These are phyloP conservation scores for Aporophyla lueneburgensis DNA, from an alignment of 2,888 invertebrate genomes.

Conservation along the genomic window DNA sequence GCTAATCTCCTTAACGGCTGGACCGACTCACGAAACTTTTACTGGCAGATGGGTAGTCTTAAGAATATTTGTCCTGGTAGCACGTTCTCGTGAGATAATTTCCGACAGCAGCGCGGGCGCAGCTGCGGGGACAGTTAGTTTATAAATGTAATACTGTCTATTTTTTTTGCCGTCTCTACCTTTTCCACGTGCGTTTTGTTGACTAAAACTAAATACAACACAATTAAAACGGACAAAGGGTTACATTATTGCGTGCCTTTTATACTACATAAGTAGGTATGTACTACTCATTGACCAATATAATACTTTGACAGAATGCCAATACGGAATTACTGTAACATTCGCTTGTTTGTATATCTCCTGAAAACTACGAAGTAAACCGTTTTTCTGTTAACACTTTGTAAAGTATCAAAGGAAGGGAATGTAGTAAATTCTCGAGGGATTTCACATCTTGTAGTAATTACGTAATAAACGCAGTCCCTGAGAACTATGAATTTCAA, in stretches of 20 bases:
- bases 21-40: too few species aligned
- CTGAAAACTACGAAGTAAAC: constrained; percentile 11
- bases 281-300: constrained; percentile 30
- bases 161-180: constrained; percentile 4
- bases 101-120: too few species aligned
- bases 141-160: not conserved
- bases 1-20: too few species aligned
- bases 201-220: constrained; percentile 19
- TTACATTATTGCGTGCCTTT: constrained; percentile 18
- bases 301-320: constrained; percentile 56
- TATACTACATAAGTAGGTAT: not conserved
- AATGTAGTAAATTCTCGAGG: not conserved
- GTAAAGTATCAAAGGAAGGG: constrained; percentile 19
- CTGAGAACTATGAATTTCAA: not conserved
- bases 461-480: not conserved
- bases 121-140: not conserved
- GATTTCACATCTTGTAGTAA: not conserved
- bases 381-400: constrained; percentile 29
- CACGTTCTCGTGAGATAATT: too few species aligned
- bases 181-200: constrained; percentile 23
- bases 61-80: too few species aligned
- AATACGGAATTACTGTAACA: constrained; percentile 34
- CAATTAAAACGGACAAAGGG: constrained; percentile 36
- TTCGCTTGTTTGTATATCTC: constrained; percentile 10
- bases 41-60: too few species aligned